Evolutionary conservation across 2,113 vertebrate genomes (phyloP).

Genomic region (Motacilla alba): DNA sequence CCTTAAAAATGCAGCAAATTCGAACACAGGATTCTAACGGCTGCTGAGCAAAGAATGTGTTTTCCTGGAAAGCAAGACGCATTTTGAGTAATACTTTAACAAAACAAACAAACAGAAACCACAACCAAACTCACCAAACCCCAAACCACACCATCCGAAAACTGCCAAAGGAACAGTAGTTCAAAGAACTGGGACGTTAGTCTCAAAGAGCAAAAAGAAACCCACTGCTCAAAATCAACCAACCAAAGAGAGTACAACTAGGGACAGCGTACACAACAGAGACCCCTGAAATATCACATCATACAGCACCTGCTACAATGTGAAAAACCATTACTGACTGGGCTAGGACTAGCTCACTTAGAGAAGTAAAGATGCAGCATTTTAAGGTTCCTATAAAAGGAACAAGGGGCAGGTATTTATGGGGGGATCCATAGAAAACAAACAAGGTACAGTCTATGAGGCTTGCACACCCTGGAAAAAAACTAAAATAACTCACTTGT

Average conservation of each 20-base stretch:
- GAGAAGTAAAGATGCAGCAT: background rate
- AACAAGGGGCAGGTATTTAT: background rate
- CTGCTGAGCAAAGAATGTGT: background rate
- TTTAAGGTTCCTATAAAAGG: background rate
- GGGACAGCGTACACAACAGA: background rate
- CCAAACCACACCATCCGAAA: background rate
- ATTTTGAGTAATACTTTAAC: background rate
- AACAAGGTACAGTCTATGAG: background rate
- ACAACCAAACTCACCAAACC: background rate
- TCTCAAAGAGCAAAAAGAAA: background rate
- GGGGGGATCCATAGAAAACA: background rate
- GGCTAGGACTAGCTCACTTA: background rate
- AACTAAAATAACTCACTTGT: background rate
- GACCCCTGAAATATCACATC: rapidly evolving
- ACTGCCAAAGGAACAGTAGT: background rate
- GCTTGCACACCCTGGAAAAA: background rate
- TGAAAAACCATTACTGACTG: background rate
- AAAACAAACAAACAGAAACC: conserved; percentile 1
- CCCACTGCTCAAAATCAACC: background rate
- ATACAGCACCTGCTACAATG: background rate
- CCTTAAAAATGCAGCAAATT: background rate
- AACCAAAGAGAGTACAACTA: background rate
- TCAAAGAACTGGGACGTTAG: background rate
- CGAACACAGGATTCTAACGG: background rate
- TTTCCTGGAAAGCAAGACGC: conserved; percentile 3